Base-by-base conservation (phyloP, 2,113 vertebrate species). In the Lycaon pictus region DNA sequence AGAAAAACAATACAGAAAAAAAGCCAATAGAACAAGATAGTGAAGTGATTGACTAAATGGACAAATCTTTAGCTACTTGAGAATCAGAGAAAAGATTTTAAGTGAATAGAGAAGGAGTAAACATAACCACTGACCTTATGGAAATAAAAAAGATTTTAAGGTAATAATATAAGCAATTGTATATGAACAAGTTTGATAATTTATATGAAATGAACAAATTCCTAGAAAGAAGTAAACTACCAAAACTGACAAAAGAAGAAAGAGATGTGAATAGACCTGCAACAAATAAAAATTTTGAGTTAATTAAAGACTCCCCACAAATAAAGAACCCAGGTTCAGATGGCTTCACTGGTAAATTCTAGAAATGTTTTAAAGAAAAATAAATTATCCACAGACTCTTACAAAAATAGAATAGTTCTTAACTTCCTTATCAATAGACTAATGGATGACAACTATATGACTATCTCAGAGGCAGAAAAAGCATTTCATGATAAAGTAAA, bases 311-410 rank as follows among this genome's bases (percentile, higher is more conserved):
- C 11, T 79, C 25, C 13, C 11, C 48, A 93, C 32, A 55, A 90
- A 71, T 6, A 15, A 83, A 58, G 23, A n/a, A 19, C 6, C 27
- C 51, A 76, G 10, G 29, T 88, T 67, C 35, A 88, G 51, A 90
- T 37, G 19, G 23, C 10, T 90, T 90, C 4, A 65, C 23, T 53
- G 13, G 8, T 74, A 60, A 67, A 69, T 90, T 69, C 35, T 77
- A 60, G 4, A 77, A 53, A 25, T 25, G 5, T 60, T 53, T 76
- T 93, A 71, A 93, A 48, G 67, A 76, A 7, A 4, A 72, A n/a
- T 76, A 67, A 87, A 56, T 79, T 88, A 53, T 94, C 94, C 32
- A 72, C 8, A 87, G 56, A 79, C 10, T 77, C 23, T 93, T 76
- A 69, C 13, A 83, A 95, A 83, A 88, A 35, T 19, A 65, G 15